Base-by-base conservation (phyloP, 2,888 invertebrate genomes). In the Chorisops tibialis region DNA sequence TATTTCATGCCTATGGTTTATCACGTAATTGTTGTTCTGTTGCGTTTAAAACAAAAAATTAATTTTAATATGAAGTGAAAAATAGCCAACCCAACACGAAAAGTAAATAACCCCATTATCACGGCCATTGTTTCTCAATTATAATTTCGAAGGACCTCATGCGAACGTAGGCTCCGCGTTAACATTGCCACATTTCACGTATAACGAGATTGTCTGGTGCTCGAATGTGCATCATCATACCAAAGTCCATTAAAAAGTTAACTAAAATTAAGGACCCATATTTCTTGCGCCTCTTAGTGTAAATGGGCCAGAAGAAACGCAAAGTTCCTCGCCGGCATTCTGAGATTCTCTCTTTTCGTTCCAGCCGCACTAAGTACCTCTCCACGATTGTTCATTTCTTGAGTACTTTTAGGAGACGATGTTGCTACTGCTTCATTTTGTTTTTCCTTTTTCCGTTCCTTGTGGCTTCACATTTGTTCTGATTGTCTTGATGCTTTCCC, bases 231-330 rank as follows among this genome's bases (percentile, higher is more conserved):
- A 43, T 18, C 18, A 43, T 22, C 22, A 21, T 19, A 21, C 11
- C 24, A 22, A 24, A 24, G 48, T 21, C 48, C 48, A 48, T 48
- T 48, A 48, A 48, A 48, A 48, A 48, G 48, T 48, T 48, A 48
- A 21, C 19, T 48, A n/a, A 48, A 48, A 48, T 22, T 12, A 22
- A 48, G 14, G 22, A 22, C 14, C 22, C 12, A 48, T 21, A 21
- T 22, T 22, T 48, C 22, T 21, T 47, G 7, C 14, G 22, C 12
- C 22, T 48, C 48, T 48, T 21, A 19, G 48, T 19, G 14, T 48
- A 22, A 48, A 11, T 48, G 48, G 22, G 21, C 21, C 11, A 48
- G 48, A 48, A 48, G 48, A 21, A 48, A 48, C 12, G 21, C n/a
- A n/a, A n/a, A 48, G 48, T 12, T 3, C 16, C 22, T n/a, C n/a